These are phyloP conservation scores for Cephus pulcher DNA, from an alignment of 2,888 invertebrate species.

Conservation along the genomic window DNA sequence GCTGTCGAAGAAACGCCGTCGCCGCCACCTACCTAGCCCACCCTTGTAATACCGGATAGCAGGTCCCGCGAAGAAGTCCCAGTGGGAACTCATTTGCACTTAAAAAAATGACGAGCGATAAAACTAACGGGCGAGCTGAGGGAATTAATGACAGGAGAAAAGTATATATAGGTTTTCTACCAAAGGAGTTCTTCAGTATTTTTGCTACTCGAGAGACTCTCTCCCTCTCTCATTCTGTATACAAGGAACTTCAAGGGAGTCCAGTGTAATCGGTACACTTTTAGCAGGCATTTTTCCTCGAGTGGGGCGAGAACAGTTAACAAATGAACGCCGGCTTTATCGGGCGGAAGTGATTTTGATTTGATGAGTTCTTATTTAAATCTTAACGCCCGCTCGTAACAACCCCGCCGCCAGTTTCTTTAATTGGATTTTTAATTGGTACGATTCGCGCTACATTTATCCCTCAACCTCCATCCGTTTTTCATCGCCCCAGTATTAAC, in stretches of 20 bases:
- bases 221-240: neutral
- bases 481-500: neutral
- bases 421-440: slow-evolving; percentile 65
- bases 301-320: slow-evolving; percentile 50
- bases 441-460: slow-evolving; percentile 61
- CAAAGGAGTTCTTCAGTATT: neutral
- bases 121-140: slow-evolving; percentile 56
- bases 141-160: slow-evolving; percentile 39
- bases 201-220: neutral
- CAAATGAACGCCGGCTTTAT: slow-evolving; percentile 63
- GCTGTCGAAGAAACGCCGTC: neutral
- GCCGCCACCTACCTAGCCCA: neutral
- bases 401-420: slow-evolving; percentile 47
- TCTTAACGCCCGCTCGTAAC: slow-evolving; percentile 41
- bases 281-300: neutral
- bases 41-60: slow-evolving; percentile 10
- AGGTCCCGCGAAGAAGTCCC: slow-evolving; percentile 24
- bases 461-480: slow-evolving; percentile 27
- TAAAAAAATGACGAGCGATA: slow-evolving; percentile 65
- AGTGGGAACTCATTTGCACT: slow-evolving; percentile 63
- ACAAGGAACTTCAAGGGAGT: neutral
- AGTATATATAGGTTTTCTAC: neutral
- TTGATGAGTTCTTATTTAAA: slow-evolving; percentile 57
- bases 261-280: neutral
- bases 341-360: slow-evolving; percentile 64